Evolutionary conservation across 2,797 vertebrate species (phyloP).

Genomic region (Peromyscus melanophrys): DNA sequence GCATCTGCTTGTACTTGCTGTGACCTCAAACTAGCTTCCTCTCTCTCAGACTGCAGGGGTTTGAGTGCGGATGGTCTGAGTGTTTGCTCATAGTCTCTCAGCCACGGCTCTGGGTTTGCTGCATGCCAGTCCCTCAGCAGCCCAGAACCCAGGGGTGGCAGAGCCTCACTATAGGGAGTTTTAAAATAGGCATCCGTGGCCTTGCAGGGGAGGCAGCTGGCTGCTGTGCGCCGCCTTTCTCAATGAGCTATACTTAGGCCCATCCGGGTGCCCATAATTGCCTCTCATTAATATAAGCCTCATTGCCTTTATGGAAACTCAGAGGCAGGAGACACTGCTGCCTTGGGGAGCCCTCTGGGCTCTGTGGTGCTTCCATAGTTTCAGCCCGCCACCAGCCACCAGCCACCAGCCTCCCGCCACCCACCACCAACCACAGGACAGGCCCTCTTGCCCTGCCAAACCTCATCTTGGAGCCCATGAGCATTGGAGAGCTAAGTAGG

Average conservation of each 20-base stretch:
- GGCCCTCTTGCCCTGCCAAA: background rate
- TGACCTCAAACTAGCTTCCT: background rate
- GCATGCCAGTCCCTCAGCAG: background rate
- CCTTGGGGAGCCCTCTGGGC: conserved; percentile 49
- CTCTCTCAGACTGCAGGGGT: background rate
- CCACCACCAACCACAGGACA: conserved; percentile 5
- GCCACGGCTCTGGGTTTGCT: background rate
- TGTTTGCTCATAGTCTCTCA: background rate
- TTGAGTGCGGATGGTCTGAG: background rate
- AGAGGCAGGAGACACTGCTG: conserved; percentile 74
- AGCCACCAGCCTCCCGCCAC: background rate
- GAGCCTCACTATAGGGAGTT: conserved; percentile 69
- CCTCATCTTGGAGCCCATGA: background rate
- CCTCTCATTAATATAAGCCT: conserved; percentile 88
- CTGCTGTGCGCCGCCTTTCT: conserved; percentile 74
- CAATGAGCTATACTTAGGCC: conserved; percentile 83
- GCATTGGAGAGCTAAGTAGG: background rate
- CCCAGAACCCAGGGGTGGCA: conserved; percentile 18
- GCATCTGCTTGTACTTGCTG: background rate
- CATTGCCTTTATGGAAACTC: conserved; percentile 79
- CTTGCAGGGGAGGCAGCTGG: conserved; percentile 75
- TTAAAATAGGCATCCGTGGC: conserved; percentile 72
- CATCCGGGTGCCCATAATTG: conserved; percentile 85
- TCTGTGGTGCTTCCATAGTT: background rate
- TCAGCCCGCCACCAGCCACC: background rate